Evolutionary conservation across 2,888 invertebrate genomes (phyloP).

Genomic region (Callimorpha dominula): DNA sequence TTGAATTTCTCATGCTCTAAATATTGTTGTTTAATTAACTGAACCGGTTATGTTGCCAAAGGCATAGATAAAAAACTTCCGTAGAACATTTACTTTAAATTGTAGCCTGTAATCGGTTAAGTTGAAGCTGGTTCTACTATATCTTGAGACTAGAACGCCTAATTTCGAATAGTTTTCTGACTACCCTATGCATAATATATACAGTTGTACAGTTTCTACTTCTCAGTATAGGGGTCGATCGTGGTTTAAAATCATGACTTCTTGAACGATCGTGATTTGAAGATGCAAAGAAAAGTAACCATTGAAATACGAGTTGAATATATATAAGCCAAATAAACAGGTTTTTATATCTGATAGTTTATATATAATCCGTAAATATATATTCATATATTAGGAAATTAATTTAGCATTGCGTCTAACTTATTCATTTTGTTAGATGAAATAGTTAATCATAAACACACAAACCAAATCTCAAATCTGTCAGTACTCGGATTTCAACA

Average conservation of each 20-base stretch:
- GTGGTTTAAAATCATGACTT: neutral
- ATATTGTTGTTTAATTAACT: neutral
- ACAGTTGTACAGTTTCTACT: neutral
- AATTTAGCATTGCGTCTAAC: too few relatives aligned
- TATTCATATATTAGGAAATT: too few relatives aligned
- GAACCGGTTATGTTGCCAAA: conserved; percentile 16
- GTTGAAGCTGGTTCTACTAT: neutral
- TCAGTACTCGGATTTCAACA: too few relatives aligned
- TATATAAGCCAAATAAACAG: neutral
- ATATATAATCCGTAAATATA: neutral
- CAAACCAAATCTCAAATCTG: too few relatives aligned
- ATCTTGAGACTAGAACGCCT: neutral
- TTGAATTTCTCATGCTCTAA: conserved; percentile 9
- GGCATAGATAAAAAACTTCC: neutral
- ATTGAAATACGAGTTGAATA: neutral
- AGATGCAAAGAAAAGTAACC: neutral
- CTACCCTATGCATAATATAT: neutral
- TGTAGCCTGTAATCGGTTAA: neutral
- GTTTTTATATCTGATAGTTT: neutral
- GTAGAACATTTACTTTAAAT: conserved; percentile 7
- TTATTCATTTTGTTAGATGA: too few relatives aligned
- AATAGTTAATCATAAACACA: too few relatives aligned
- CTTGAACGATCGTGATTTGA: neutral
- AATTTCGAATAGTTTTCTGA: neutral
- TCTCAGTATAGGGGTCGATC: neutral